phyloP scores from a whole-genome alignment of 2,888 invertebrate genomes.

The Tuberolachnus salignus region DNA sequence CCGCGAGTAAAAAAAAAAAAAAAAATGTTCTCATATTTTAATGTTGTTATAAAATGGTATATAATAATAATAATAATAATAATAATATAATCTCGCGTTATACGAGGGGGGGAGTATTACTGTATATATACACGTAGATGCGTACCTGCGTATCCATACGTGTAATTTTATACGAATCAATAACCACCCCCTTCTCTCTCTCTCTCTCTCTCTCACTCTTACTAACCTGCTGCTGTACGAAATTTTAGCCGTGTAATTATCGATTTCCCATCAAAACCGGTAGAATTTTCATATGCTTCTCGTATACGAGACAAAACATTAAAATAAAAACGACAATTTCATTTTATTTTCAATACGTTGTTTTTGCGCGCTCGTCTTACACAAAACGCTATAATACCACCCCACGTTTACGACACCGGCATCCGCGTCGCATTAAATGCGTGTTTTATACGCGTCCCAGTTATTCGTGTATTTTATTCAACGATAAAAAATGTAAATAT shows the following conservation, averaged over 20 bases:
- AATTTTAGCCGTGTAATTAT: constrained; percentile 8
- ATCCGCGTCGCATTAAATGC: neutral
- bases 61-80: neutral
- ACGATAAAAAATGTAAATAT: no score
- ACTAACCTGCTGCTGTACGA: neutral
- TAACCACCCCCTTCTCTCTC: no score
- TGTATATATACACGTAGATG: no score
- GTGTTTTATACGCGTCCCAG: no score
- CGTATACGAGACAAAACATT: neutral
- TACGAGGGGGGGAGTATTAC: neutral
- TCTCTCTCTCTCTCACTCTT: no score
- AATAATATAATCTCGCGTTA: neutral
- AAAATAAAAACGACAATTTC: constrained; percentile 4
- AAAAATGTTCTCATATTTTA: constrained; percentile 19
- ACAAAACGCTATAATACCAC: neutral
- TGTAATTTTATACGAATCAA: neutral
- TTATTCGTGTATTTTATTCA: no score
- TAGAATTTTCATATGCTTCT: constrained; percentile 8
- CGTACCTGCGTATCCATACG: neutral
- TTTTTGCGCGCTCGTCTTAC: neutral
- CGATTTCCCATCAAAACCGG: constrained; percentile 1
- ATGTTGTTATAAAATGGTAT: constrained; percentile 9
- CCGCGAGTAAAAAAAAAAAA: neutral
- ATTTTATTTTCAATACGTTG: constrained; percentile 1
- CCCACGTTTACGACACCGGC: neutral